phyloP scores from a whole-genome alignment of 2,797 vertebrate species.

The Anableps anableps region DNA sequence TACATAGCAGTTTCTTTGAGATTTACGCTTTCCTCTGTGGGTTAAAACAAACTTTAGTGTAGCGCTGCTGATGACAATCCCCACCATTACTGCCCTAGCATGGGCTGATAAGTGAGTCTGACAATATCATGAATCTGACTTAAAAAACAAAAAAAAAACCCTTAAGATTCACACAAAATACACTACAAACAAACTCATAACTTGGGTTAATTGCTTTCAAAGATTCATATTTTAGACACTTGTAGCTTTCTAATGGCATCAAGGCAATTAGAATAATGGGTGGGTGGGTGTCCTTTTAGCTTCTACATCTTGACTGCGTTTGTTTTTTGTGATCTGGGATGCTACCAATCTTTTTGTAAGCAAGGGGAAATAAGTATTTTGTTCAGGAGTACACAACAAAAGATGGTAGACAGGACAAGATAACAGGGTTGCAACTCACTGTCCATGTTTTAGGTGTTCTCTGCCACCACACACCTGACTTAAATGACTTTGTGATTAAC shows the following conservation, averaged over 20 bases:
- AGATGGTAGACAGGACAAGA: neutral
- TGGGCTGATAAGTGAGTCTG: neutral
- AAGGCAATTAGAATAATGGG: neutral
- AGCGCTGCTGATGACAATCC: neutral
- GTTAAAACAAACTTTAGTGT: neutral
- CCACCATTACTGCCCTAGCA: neutral
- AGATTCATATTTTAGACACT: neutral
- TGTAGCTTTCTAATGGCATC: neutral
- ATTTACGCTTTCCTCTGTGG: too few relatives aligned
- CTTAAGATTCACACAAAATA: neutral
- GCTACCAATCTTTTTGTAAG: neutral
- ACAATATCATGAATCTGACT: neutral
- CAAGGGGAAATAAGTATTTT: slow-evolving; percentile 1
- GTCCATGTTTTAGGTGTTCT: neutral
- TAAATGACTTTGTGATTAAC: neutral
- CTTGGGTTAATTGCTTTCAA: neutral
- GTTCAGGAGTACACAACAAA: neutral
- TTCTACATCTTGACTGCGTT: neutral
- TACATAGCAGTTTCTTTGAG: too few relatives aligned
- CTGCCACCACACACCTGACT: neutral
- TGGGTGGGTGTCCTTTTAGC: neutral
- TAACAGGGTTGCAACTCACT: neutral
- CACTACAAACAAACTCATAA: neutral
- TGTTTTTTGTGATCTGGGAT: neutral
- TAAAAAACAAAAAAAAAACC: neutral